A percentile compares a stretch with the other conserved stretches of the same genome.
Evolutionary conservation across 2,113 vertebrate species (phyloP).

Genomic region (Baryphthengus martii): DNA sequence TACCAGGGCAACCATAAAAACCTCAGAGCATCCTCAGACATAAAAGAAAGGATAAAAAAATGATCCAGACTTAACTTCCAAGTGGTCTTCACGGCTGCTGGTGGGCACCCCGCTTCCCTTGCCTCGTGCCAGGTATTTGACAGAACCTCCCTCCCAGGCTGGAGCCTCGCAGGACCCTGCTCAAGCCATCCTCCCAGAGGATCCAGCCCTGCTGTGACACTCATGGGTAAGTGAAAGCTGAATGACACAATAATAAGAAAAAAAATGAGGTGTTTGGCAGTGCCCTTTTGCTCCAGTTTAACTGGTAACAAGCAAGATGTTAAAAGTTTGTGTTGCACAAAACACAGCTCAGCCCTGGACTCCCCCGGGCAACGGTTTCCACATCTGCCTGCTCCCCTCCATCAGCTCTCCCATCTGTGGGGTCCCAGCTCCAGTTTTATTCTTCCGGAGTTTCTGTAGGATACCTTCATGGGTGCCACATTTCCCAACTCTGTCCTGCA

Average conservation of each 20-base stretch:
- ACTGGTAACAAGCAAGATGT: background rate
- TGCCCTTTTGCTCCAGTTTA: background rate
- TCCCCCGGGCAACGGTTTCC: background rate
- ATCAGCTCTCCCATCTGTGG: background rate
- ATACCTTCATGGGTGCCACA: background rate
- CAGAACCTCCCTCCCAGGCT: background rate
- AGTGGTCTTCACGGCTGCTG: background rate
- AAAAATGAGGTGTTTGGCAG: background rate
- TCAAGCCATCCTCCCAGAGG: background rate
- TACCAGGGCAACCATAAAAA: conserved; percentile 11
- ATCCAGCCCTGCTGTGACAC: background rate
- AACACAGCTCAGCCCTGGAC: background rate
- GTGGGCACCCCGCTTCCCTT: background rate
- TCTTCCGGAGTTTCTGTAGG: background rate
- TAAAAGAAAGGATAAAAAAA: background rate
- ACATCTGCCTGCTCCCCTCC: background rate
- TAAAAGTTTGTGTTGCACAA: background rate
- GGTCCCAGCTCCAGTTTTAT: background rate
- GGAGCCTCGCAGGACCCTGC: accelerated
- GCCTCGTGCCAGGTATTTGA: background rate
- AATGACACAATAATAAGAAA: background rate
- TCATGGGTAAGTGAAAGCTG: background rate
- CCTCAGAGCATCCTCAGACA: background rate
- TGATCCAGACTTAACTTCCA: background rate
- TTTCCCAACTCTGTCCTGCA: background rate